Evolutionary conservation across 1,140 invertebrate genomes (phyloP), one percentile per base, ranked within the genome.

Genomic region (Tetramorium alpestre): DNA sequence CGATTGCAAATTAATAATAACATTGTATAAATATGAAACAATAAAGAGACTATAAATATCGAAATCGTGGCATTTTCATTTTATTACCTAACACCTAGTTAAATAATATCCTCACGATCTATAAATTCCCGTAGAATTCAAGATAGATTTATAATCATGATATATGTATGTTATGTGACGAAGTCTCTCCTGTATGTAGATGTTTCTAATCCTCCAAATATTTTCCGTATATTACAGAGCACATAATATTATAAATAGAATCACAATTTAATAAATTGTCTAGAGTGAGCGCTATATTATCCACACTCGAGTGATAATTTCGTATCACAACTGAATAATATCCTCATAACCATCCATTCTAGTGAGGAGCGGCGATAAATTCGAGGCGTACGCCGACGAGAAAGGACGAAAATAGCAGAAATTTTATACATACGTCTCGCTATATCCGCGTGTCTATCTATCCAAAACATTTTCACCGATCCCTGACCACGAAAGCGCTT

Each of bases 381-480:
- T 62, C 22, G 60, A 64, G 41, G 49, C 13, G n/a, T n/a, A 25
- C 11, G 28, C 60, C 44, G 7, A 28, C 10, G 64, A 69, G 38
- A 47, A 5, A 28, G 16, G 49, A 81, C 22, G 28, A 8, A 54
- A 81, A 56, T 54, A 73, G 0, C 18, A 33, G 7, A 49, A 58
- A 75, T 84, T 73, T 47, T 84, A 56, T 70, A 41, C 47, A 51
- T 70, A 49, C 64, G n/a, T 60, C 47, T 44, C 16, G n/a, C n/a
- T 44, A 25, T 11, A 62, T 47, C 22, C 8, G 18, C 4, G 16
- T 44, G 25, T 56, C n/a, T n/a, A 58, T 38, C 51, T 13, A 58
- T 47, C 13, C 25, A n/a, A 38, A 84, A 84, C 56, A 60, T 73
- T 84, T 75, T 75, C 51, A 49, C 41, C 80, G 41, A 84, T 73